Percentiles rank a stretch among this genome's conserved stretches.
Conservation (phyloP, 1,140 invertebrate genomes). For the Platyscapa corneri region DNA sequence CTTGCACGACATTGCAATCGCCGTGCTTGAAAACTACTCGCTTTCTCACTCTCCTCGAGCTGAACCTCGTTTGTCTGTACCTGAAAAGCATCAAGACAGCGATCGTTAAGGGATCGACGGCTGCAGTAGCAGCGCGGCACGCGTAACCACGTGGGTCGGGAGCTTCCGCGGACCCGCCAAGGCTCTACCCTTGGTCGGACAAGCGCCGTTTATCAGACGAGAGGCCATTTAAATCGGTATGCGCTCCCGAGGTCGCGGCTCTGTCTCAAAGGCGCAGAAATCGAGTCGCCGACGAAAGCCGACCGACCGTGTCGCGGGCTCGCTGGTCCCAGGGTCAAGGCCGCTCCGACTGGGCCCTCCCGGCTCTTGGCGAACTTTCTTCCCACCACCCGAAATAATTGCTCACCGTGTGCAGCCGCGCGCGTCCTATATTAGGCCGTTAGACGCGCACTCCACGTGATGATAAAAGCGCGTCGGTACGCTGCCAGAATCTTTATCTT, state of each 20-base stretch:
- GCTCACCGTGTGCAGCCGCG: neutral
- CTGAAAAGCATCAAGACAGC: slow-evolving; percentile 3
- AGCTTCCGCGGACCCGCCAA: too few relatives aligned
- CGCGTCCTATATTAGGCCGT: neutral
- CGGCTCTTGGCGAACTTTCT: neutral
- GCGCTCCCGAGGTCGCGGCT: neutral
- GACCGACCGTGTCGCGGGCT: too few relatives aligned
- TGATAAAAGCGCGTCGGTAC: neutral
- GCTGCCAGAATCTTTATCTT: slow-evolving; percentile 17
- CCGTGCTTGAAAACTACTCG: slow-evolving; percentile 95
- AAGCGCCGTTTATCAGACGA: neutral
- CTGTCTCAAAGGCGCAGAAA: neutral
- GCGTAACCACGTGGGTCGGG: too few relatives aligned
- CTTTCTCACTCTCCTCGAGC: slow-evolving; percentile 53
- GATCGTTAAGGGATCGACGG: too few relatives aligned
- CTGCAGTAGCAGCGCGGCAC: too few relatives aligned
- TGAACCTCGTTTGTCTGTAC: slow-evolving; percentile 57
- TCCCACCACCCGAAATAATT: neutral
- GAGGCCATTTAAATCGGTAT: neutral
- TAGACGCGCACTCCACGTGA: neutral
- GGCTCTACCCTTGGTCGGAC: too few relatives aligned
- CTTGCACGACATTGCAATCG: slow-evolving; percentile 93
- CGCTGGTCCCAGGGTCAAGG: too few relatives aligned
- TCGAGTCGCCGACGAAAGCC: neutral
- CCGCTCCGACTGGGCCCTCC: too few relatives aligned